Evolutionary conservation across 2,113 vertebrate genomes (phyloP).

Genomic region (Entelurus aequoreus): DNA sequence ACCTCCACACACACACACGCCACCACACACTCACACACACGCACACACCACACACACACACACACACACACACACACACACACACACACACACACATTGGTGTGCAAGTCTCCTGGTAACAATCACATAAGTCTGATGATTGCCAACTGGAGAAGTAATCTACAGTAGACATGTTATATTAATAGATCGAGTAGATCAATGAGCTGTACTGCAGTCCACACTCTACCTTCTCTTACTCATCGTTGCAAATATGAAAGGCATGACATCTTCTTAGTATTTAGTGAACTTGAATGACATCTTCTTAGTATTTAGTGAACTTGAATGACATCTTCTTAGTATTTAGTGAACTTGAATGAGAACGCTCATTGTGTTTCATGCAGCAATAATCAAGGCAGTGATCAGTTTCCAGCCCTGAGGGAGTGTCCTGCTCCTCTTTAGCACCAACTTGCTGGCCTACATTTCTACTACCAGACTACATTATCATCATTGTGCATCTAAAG

Average conservation of each 20-base stretch:
- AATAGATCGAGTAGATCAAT: too few relatives aligned
- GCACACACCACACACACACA: slow-evolving; percentile 3
- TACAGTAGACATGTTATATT: not conserved
- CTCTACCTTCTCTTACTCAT: not conserved
- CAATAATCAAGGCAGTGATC: slow-evolving; percentile 55
- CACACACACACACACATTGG: slow-evolving; percentile 6
- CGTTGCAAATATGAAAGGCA: not conserved
- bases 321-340: slow-evolving; percentile 6
- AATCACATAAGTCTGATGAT: slow-evolving; percentile 35
- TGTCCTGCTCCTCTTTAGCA: slow-evolving; percentile 60
- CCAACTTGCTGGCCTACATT: slow-evolving; percentile 60
- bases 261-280: slow-evolving; percentile 1
- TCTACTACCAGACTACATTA: slow-evolving; percentile 45
- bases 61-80: slow-evolving; percentile 9
- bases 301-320: not conserved
- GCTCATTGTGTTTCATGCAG: slow-evolving; percentile 18
- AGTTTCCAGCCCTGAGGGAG: slow-evolving; percentile 49
- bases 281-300: slow-evolving; percentile 12
- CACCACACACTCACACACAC: not conserved
- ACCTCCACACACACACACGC: slow-evolving; percentile 29
- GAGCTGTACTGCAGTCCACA: not conserved
- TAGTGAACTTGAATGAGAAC: slow-evolving; percentile 11
- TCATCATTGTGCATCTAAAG: slow-evolving; percentile 31
- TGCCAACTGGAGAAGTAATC: slow-evolving; percentile 12
- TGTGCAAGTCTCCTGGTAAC: slow-evolving; percentile 35